phyloP scores from a whole-genome alignment of 2,113 vertebrate genomes.

The Typhlomys cinereus region DNA sequence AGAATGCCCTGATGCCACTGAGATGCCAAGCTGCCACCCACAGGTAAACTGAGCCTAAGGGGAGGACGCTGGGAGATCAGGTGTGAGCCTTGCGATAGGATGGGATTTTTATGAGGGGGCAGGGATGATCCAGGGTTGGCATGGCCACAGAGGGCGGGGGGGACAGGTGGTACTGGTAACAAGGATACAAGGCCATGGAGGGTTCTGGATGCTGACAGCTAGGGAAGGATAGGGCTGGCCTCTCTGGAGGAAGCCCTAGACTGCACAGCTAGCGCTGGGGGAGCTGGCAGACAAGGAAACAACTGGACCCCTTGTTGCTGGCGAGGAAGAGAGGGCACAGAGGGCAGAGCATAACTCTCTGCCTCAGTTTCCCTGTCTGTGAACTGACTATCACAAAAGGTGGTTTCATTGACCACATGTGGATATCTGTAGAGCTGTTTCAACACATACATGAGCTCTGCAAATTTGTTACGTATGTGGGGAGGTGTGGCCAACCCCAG shows the following conservation, averaged over 20 bases:
- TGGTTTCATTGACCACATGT: neutral
- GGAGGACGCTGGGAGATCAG: neutral
- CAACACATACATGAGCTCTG: neutral
- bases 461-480: neutral
- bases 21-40: too few relatives aligned
- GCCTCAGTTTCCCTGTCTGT: neutral
- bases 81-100: neutral
- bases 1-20: neutral
- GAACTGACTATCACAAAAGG: neutral
- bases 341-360: neutral
- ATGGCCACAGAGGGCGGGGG: neutral
- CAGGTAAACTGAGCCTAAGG: neutral
- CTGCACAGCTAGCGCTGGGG: too few relatives aligned
- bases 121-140: neutral
- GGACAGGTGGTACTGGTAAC: neutral
- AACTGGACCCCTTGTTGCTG: neutral
- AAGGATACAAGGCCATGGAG: neutral
- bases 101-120: neutral
- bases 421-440: neutral
- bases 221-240: neutral
- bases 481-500: neutral
- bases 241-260: neutral
- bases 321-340: neutral
- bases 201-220: neutral
- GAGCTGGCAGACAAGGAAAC: neutral